Conservation (phyloP, 2,113 vertebrate species). For the Epinephelus lanceolatus region DNA sequence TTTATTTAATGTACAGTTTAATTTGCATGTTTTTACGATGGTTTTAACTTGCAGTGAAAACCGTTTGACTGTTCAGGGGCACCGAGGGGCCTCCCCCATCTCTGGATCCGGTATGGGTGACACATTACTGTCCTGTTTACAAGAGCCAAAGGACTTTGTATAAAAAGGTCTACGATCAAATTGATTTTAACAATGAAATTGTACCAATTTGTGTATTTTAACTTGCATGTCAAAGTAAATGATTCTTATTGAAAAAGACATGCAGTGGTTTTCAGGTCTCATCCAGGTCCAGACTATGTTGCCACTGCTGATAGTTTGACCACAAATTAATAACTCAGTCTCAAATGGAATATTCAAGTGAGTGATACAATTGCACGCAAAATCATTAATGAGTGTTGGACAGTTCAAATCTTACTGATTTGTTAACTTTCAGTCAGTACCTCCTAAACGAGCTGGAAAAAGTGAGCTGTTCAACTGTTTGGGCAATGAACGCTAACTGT, state of each 20-base stretch:
- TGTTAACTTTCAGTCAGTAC: not conserved
- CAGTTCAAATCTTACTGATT: not conserved
- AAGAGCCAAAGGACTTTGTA: slow-evolving; percentile 42
- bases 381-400: slow-evolving; percentile 1
- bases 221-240: slow-evolving; percentile 45
- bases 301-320: not conserved
- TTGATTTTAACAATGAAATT: slow-evolving; percentile 53
- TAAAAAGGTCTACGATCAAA: slow-evolving; percentile 46
- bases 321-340: not conserved
- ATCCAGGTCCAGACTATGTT: slow-evolving; percentile 25
- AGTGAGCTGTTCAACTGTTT: not conserved
- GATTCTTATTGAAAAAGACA: slow-evolving; percentile 33
- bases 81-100: not conserved
- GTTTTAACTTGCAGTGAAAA: slow-evolving; percentile 22
- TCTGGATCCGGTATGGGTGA: not conserved
- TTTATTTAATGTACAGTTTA: slow-evolving; percentile 36
- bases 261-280: slow-evolving; percentile 10
- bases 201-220: slow-evolving; percentile 62
- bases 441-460: not conserved
- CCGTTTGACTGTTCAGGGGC: not conserved
- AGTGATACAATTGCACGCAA: not conserved
- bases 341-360: not conserved
- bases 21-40: slow-evolving; percentile 42
- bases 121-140: slow-evolving; percentile 49
- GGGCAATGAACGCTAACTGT: no score